These are phyloP conservation scores for Baccha elongata DNA, from an alignment of 2,888 invertebrate genomes.

Conservation along the genomic window DNA sequence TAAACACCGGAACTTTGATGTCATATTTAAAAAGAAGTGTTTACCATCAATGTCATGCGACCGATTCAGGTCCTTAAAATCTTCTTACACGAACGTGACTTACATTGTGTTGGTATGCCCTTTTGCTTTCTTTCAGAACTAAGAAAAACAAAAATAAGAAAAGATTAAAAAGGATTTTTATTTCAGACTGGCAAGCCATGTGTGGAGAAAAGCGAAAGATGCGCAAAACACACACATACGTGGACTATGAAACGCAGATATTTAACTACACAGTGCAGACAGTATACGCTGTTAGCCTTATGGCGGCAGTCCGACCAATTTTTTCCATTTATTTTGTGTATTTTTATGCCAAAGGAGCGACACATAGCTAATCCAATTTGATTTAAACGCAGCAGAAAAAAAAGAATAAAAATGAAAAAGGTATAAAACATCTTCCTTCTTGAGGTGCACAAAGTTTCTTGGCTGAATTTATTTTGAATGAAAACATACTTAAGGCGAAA, in stretches of 20 bases:
- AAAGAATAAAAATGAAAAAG: constrained; percentile 11
- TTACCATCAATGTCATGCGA: not conserved
- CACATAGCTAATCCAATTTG: constrained; percentile 72
- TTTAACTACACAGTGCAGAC: constrained; percentile 33
- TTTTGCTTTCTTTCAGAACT: constrained; percentile 22
- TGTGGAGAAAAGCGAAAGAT: constrained; percentile 15
- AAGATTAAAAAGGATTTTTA: constrained; percentile 67
- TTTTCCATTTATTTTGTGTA: constrained; percentile 45
- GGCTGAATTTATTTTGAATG: constrained; percentile 40
- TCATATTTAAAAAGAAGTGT: too few relatives aligned
- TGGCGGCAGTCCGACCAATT: constrained; percentile 61
- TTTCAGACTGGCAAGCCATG: constrained; percentile 16
- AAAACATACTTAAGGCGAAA: constrained; percentile 53
- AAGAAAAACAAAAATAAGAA: constrained; percentile 3
- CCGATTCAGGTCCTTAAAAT: not conserved
- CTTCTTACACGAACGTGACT: constrained; percentile 23
- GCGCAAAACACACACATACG: constrained; percentile 9
- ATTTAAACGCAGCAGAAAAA: constrained; percentile 65
- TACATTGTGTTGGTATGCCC: constrained; percentile 33
- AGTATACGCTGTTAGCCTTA: constrained; percentile 27
- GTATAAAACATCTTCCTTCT: constrained; percentile 33
- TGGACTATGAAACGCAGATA: constrained; percentile 9
- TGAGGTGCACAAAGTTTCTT: constrained; percentile 19
- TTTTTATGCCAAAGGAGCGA: constrained; percentile 60
- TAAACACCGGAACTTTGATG: too few relatives aligned